Percentiles rank a stretch among this genome's conserved stretches.
Conservation (phyloP, 2,888 invertebrate species). For the Folsomia candida region DNA sequence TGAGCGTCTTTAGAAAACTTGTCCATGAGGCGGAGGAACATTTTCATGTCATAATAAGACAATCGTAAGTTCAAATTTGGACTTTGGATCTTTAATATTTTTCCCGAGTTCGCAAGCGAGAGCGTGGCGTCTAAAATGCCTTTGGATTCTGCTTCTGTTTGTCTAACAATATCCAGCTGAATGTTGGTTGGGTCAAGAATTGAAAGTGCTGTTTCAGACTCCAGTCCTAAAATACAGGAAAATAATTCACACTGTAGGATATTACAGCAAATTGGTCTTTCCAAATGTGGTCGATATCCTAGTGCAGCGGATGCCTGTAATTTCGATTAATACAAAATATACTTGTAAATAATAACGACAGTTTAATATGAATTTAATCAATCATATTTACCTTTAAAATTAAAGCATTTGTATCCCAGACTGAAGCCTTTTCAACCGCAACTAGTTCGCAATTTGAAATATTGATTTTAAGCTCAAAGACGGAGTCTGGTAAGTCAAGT, state of each 20-base stretch:
- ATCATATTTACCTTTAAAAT: constrained; percentile 67
- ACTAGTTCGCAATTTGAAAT: constrained; percentile 94
- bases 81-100: constrained; percentile 61
- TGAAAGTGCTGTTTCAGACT: constrained; percentile 88
- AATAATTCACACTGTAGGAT: constrained; percentile 86
- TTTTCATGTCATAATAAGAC: constrained; percentile 88
- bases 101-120: constrained; percentile 46
- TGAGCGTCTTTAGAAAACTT: constrained; percentile 60
- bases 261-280: constrained; percentile 79
- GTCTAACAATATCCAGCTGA: constrained; percentile 64
- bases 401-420: constrained; percentile 88
- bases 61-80: constrained; percentile 77
- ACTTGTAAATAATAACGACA: too few species aligned
- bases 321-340: constrained; percentile 23
- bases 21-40: constrained; percentile 84
- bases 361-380: not conserved
- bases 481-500: constrained; percentile 54
- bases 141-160: constrained; percentile 45
- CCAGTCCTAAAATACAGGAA: constrained; percentile 83
- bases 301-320: constrained; percentile 81
- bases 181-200: constrained; percentile 91
- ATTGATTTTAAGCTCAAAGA: constrained; percentile 84
- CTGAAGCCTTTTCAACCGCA: constrained; percentile 83
- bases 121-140: constrained; percentile 51
- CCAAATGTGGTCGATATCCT: constrained; percentile 69